phyloP scores from a whole-genome alignment of 2,797 vertebrate species.

The Centroberyx gerrardi region DNA sequence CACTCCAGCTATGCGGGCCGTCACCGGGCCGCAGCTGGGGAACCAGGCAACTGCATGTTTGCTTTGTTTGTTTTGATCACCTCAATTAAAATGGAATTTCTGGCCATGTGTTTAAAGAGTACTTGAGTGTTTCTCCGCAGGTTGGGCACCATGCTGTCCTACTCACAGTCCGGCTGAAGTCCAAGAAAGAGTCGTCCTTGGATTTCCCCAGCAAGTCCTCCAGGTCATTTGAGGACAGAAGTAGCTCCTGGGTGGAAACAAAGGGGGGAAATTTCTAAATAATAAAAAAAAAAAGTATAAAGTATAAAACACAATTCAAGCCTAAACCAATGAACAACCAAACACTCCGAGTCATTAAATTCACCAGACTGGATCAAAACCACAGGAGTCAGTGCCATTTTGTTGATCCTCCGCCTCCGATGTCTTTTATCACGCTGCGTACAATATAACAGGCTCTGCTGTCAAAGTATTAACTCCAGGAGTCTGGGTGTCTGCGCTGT shows the following conservation, averaged over 20 bases:
- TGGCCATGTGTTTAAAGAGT: background rate
- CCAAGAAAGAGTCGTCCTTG: conserved; percentile 40
- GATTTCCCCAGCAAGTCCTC: conserved; percentile 73
- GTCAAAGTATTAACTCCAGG: conserved; percentile 31
- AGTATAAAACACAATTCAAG: conserved; percentile 8
- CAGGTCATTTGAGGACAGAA: conserved; percentile 85
- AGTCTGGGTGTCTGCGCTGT: conserved; percentile 58
- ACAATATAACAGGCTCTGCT: conserved; percentile 14
- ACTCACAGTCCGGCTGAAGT: conserved; percentile 72
- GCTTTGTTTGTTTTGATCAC: conserved; percentile 2
- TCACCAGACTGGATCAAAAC: conserved; percentile 57
- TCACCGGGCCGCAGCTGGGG: conserved; percentile 20
- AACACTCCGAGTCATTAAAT: conserved; percentile 40
- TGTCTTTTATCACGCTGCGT: conserved; percentile 40
- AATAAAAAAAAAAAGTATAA: conserved; percentile 24
- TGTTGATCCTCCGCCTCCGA: conserved; percentile 32
- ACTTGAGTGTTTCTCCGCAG: background rate
- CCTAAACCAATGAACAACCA: conserved; percentile 32
- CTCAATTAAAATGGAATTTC: background rate
- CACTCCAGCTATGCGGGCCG: background rate
- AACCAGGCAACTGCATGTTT: conserved; percentile 23
- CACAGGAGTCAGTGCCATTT: conserved; percentile 43
- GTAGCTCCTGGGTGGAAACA: conserved; percentile 70
- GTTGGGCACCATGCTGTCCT: background rate
- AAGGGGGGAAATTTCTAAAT: conserved; percentile 14